Evolutionary conservation across 2,113 vertebrate genomes (phyloP).

Genomic region (Oncorhynchus tshawytscha): DNA sequence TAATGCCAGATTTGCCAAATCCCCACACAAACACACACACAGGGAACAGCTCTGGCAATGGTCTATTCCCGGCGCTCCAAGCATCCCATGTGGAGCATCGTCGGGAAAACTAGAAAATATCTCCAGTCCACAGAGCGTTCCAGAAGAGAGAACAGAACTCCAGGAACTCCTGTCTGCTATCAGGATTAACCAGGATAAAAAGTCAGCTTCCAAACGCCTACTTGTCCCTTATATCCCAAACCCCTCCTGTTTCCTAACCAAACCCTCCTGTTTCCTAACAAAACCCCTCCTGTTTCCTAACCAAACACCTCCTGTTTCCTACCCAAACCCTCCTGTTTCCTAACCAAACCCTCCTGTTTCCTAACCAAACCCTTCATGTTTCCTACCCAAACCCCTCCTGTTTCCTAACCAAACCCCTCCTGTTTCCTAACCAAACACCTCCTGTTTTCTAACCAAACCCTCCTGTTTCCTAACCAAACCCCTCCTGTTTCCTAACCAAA

Average conservation of each 20-base stretch:
- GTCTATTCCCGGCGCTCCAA: background rate
- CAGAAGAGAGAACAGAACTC: background rate
- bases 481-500: no score
- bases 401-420: no score
- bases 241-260: background rate
- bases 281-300: no score
- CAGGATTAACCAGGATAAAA: background rate
- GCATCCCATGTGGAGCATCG: background rate
- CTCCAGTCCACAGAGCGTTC: background rate
- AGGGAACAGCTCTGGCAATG: conserved; percentile 42
- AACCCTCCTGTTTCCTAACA: background rate
- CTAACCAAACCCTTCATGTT: no score
- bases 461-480: no score
- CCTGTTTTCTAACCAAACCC: no score
- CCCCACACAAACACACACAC: conserved; percentile 46
- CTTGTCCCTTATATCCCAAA: background rate
- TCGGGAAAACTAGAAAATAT: background rate
- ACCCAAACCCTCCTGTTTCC: no score
- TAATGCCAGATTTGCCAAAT: conserved; percentile 14
- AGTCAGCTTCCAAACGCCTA: background rate
- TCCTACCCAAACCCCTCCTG: no score
- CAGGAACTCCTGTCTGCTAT: background rate
- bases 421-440: no score
- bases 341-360: no score
- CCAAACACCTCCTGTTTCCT: no score